Percentiles rank a stretch among this genome's conserved stretches.
Conservation (phyloP, 1,140 invertebrate genomes). For the Drosophila repletoides region DNA sequence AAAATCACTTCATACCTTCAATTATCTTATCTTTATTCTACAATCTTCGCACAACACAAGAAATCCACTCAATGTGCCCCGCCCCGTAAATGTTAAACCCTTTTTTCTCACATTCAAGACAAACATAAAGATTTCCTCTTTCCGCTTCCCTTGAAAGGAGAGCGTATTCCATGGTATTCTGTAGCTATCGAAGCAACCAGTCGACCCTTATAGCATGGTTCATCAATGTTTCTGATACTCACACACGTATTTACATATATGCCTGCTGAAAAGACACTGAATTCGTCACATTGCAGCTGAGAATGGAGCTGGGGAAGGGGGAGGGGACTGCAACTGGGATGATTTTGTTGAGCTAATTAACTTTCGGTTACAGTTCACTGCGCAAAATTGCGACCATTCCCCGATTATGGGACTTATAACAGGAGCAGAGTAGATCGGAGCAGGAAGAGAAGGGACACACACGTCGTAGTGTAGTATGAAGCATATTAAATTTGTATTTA, state of each 20-base stretch:
- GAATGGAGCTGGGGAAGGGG: too few relatives aligned
- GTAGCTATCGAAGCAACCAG: neutral
- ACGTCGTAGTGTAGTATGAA: conserved; percentile 11
- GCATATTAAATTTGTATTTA: conserved; percentile 56
- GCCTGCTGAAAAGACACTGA: conserved; percentile 22
- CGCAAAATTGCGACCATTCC: conserved; percentile 59
- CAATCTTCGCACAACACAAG: neutral
- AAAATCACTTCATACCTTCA: conserved; percentile 14
- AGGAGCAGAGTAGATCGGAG: too few relatives aligned
- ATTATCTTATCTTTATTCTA: neutral
- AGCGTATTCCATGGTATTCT: neutral
- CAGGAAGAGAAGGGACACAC: conserved; percentile 37
- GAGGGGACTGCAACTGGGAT: conserved; percentile 24
- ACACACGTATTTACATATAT: conserved; percentile 27
- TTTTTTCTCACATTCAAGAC: conserved; percentile 24
- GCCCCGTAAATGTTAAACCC: conserved; percentile 33
- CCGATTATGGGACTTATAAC: neutral
- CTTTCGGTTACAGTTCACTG: conserved; percentile 78
- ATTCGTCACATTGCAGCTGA: conserved; percentile 34
- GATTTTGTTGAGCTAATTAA: conserved; percentile 72
- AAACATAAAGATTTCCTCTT: conserved; percentile 48
- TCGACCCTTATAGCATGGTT: conserved; percentile 55
- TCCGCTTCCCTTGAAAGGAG: too few relatives aligned
- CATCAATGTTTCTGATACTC: conserved; percentile 25
- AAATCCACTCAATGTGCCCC: conserved; percentile 24